Evolutionary conservation across 2,888 invertebrate species (phyloP).

Genomic region (Limnephilus lunatus): DNA sequence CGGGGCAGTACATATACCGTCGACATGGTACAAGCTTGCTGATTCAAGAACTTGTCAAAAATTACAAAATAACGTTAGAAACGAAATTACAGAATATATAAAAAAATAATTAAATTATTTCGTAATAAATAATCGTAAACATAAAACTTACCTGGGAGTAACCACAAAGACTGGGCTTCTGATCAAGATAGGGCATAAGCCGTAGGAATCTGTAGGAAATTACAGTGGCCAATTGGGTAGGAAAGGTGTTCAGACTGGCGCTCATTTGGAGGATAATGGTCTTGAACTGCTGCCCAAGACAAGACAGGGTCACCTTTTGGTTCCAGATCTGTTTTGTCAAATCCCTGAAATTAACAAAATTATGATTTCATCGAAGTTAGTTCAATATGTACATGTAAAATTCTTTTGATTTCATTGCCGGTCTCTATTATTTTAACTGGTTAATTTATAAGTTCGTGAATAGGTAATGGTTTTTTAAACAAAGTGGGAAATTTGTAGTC

Average conservation of each 20-base stretch:
- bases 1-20: no score
- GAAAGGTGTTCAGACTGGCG: background rate
- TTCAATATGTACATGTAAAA: background rate
- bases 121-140: background rate
- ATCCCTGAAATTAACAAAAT: conserved; percentile 3
- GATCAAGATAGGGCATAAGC: conserved; percentile 36
- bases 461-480: no score
- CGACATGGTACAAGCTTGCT: no score
- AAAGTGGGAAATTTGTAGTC: no score
- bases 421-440: no score
- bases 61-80: background rate
- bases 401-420: no score
- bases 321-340: conserved; percentile 20
- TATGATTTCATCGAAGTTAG: background rate
- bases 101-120: background rate
- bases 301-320: conserved; percentile 27
- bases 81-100: background rate
- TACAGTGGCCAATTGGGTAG: background rate
- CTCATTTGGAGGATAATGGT: background rate
- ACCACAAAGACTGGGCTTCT: conserved; percentile 31
- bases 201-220: background rate
- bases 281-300: conserved; percentile 20
- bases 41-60: background rate
- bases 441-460: no score
- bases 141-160: conserved; percentile 34